phyloP scores from a whole-genome alignment of 2,797 vertebrate species.

The Cyclopterus lumpus region DNA sequence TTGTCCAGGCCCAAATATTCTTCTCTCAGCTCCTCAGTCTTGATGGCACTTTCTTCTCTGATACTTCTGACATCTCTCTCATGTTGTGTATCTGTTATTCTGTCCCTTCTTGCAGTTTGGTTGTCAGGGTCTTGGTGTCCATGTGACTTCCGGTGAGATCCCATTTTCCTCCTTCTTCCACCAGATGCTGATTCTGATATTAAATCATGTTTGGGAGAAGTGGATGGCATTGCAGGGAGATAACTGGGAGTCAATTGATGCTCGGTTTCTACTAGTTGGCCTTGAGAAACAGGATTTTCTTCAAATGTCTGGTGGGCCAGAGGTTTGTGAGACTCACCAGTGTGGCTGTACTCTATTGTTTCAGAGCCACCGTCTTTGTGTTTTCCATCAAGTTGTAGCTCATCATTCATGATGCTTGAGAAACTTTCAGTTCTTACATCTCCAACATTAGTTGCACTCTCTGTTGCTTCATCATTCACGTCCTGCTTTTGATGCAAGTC shows the following conservation, averaged over 20 bases:
- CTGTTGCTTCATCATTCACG: slow-evolving; percentile 21
- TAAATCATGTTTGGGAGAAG: slow-evolving; percentile 18
- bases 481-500: slow-evolving; percentile 33
- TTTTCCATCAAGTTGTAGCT: slow-evolving; percentile 9
- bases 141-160: slow-evolving; percentile 63
- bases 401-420: slow-evolving; percentile 19
- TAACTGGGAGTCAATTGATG: slow-evolving; percentile 4
- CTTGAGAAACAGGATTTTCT: slow-evolving; percentile 32
- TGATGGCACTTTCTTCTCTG: slow-evolving; percentile 54
- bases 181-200: slow-evolving; percentile 41
- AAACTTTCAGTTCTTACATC: slow-evolving; percentile 2
- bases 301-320: slow-evolving; percentile 6
- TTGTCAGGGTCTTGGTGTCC: slow-evolving; percentile 29
- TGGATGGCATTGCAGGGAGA: slow-evolving; percentile 18
- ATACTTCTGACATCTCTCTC: not conserved
- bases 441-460: slow-evolving; percentile 9
- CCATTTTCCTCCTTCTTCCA: slow-evolving; percentile 73
- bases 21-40: slow-evolving; percentile 11
- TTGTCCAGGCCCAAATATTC: slow-evolving; percentile 6
- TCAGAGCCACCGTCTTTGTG: slow-evolving; percentile 20
- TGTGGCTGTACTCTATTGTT: slow-evolving; percentile 31
- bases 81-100: not conserved
- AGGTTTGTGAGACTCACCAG: slow-evolving; percentile 13
- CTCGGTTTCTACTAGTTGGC: slow-evolving; percentile 15
- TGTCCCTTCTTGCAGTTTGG: slow-evolving; percentile 27